Evolutionary conservation across 2,113 vertebrate species (phyloP), one percentile per base, ranked within the genome.

Genomic region (Hippocampus barbouri): DNA sequence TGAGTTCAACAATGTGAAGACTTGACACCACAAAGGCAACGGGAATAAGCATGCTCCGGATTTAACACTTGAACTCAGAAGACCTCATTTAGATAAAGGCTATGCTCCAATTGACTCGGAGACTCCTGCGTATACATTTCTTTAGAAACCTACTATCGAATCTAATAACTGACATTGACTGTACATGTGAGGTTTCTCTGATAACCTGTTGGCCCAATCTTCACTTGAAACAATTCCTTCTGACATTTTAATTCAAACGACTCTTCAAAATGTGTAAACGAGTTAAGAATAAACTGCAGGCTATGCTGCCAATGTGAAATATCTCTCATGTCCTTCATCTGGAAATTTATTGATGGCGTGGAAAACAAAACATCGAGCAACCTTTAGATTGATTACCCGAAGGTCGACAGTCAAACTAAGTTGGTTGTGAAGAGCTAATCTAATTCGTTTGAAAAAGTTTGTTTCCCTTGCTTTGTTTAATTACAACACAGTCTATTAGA

Each of bases 31-130:
- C 68, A 72, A 54, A 70, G 74, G 78, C 64, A 67, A 66, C 72
- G 68, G 75, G 25, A 78, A 66, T 72, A 80, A 66, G 75, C 51
- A 60, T 8, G 34, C 63, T 67, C 53, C 54, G 25, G 73, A 67
- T 77, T 77, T 66, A 66, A 53, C 71, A 70, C 21, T 87, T 86
- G 86, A 89, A 83, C 87, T 81, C 53, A 2, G 15, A 71, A 72
- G 76, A 78, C 73, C 82, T 83, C 77, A 71, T 82, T 89, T 83
- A 85, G 83, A 66, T 25, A 21, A 5, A 30, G n/a, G 2, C 18
- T 27, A 60, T 66, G 53, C 62, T 70, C 70, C 8, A 41, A 64
- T 61, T n/a, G 71, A 70, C 30, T 71, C 41, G 57, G 57, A 73
- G 16, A 53, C 66, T 70, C 30, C n/a, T 60, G 56, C 45, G 5